Evolutionary conservation across 2,888 invertebrate species (phyloP).

Genomic region (Achlya flavicornis): DNA sequence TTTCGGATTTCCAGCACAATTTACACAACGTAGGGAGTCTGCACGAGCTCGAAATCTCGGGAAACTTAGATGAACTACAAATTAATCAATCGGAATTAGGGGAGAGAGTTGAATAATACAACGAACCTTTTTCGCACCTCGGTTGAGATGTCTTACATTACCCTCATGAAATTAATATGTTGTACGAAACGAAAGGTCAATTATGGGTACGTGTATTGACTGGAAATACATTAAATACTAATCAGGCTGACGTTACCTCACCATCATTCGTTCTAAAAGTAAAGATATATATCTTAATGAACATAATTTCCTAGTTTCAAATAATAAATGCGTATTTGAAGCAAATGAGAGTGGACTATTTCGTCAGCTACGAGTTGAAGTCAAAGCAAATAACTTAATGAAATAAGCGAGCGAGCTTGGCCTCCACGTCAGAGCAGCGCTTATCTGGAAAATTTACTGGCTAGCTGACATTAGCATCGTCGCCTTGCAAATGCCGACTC

Average conservation of each 20-base stretch:
- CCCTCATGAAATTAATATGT: conserved; percentile 10
- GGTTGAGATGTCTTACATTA: conserved; percentile 23
- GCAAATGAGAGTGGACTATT: conserved; percentile 41
- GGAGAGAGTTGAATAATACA: conserved; percentile 55
- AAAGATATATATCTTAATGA: background rate
- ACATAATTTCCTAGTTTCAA: background rate
- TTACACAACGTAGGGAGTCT: conserved; percentile 67
- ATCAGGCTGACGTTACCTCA: background rate
- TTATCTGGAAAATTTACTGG: conserved; percentile 80
- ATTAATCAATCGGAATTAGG: conserved; percentile 65
- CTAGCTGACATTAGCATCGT: conserved; percentile 76
- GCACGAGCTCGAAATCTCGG: conserved; percentile 63
- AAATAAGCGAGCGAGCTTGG: conserved; percentile 69
- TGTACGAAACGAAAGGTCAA: conserved; percentile 6
- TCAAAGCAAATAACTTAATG: conserved; percentile 76
- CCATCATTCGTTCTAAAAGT: background rate
- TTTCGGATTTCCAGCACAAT: conserved; percentile 79
- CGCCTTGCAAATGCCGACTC: conserved; percentile 73
- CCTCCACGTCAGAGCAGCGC: conserved; percentile 68
- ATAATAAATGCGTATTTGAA: background rate
- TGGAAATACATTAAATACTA: background rate
- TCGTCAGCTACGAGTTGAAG: conserved; percentile 56
- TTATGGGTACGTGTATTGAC: background rate
- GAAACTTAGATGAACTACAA: conserved; percentile 66
- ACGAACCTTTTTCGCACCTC: conserved; percentile 46